Conservation (phyloP, 2,888 invertebrate species). For the Pristionchus maxplancki region DNA sequence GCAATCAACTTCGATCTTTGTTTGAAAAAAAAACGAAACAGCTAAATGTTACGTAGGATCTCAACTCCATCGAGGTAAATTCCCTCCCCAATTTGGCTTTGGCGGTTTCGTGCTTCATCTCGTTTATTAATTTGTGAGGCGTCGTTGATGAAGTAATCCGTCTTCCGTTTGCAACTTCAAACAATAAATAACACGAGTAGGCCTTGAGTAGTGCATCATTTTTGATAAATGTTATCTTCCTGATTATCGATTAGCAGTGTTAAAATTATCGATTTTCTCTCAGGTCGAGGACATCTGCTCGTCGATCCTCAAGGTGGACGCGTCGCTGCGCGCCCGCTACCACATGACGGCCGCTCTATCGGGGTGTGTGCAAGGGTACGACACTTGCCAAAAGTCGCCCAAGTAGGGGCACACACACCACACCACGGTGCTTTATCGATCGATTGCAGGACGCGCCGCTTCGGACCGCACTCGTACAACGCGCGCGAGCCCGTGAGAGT, state of each 20-base stretch:
- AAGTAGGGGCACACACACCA: not conserved
- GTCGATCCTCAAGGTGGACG: conserved; percentile 41
- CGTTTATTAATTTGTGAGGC: not conserved
- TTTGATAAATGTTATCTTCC: no score
- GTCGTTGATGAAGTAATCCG: no score
- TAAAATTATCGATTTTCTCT: not conserved
- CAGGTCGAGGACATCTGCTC: conserved; percentile 51
- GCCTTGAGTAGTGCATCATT: no score
- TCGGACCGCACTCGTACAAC: conserved; percentile 9
- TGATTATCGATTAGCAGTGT: not conserved
- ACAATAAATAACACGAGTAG: no score
- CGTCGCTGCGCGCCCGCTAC: conserved; percentile 47
- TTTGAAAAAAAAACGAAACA: no score
- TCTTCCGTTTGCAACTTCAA: no score
- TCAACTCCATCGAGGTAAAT: no score
- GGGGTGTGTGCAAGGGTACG: conserved; percentile 13
- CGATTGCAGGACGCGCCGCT: not conserved
- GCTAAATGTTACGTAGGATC: no score
- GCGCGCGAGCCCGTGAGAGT: not conserved
- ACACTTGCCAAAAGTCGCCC: not conserved
- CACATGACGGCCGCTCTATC: conserved; percentile 16
- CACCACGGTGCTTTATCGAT: not conserved
- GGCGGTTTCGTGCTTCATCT: not conserved
- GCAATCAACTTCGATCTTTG: no score
- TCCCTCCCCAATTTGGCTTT: not conserved